These are phyloP conservation scores for Entomobrya proxima DNA, from an alignment of 2,888 invertebrate genomes.

Conservation along the genomic window DNA sequence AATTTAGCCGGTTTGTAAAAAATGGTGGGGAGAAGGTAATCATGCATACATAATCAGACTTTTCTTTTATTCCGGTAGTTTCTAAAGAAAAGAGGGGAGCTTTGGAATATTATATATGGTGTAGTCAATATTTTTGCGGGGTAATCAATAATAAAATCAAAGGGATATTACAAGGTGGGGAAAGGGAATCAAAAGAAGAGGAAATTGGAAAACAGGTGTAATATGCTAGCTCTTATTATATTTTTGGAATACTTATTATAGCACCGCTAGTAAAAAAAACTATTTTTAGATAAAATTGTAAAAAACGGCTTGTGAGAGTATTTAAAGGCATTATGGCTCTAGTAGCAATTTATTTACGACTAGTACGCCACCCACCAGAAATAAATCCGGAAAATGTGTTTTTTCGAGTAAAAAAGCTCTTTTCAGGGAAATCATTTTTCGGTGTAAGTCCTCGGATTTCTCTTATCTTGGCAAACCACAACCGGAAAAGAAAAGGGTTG, in stretches of 20 bases:
- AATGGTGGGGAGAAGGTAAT: background rate
- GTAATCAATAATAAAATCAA: no score
- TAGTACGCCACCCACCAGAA: background rate
- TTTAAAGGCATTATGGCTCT: background rate
- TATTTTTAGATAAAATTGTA: no score
- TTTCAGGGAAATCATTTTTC: background rate
- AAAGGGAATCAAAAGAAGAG: no score
- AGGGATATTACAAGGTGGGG: no score
- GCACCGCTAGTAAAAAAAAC: no score
- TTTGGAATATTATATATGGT: background rate
- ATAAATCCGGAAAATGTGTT: background rate
- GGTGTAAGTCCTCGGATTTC: background rate
- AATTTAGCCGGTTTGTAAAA: background rate
- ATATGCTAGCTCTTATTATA: no score
- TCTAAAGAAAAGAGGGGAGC: background rate
- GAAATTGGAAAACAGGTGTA: no score
- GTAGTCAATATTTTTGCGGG: no score
- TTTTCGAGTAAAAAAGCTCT: background rate
- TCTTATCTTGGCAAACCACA: no score
- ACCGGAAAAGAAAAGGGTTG: no score
- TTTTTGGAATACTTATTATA: no score
- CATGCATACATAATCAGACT: background rate
- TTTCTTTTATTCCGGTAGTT: background rate
- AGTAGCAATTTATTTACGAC: constrained; percentile 1
- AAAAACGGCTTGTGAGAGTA: background rate